phyloP scores from a whole-genome alignment of 2,888 invertebrate genomes.

The Trisateles emortualis region DNA sequence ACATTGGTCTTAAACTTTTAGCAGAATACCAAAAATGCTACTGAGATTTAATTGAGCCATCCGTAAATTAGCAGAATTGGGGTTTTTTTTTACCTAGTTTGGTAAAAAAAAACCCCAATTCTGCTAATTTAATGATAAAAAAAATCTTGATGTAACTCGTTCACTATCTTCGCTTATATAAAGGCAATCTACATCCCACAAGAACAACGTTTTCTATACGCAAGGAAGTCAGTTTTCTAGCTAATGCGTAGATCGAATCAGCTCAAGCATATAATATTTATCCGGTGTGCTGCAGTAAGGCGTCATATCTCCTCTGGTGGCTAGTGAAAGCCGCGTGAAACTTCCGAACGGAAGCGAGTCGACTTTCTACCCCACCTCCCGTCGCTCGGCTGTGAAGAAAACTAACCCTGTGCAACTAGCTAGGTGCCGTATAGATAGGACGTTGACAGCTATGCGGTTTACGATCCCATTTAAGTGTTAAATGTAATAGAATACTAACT shows the following conservation, averaged over 20 bases:
- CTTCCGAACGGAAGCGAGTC: slow-evolving; percentile 79
- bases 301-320: slow-evolving; percentile 62
- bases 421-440: slow-evolving; percentile 41
- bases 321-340: slow-evolving; percentile 83
- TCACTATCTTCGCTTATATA: slow-evolving; percentile 22
- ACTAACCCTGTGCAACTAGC: slow-evolving; percentile 65
- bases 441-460: slow-evolving; percentile 47
- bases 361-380: slow-evolving; percentile 83
- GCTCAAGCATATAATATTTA: slow-evolving; percentile 61
- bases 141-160: slow-evolving; percentile 32
- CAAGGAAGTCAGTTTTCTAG: slow-evolving; percentile 45
- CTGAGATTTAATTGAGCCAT: too few species aligned
- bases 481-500: slow-evolving; percentile 41
- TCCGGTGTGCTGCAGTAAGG: slow-evolving; percentile 53
- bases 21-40: too few species aligned
- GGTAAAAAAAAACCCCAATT: too few species aligned
- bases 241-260: slow-evolving; percentile 54
- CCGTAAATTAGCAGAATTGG: too few species aligned
- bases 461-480: slow-evolving; percentile 46
- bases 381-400: slow-evolving; percentile 64
- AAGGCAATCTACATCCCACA: slow-evolving; percentile 31
- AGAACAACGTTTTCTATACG: slow-evolving; percentile 31
- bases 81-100: slow-evolving; percentile 25
- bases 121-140: too few species aligned
- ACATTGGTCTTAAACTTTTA: too few species aligned